These are phyloP conservation scores for Colaptes auratus DNA, from an alignment of 2,113 vertebrate genomes.

Conservation along the genomic window DNA sequence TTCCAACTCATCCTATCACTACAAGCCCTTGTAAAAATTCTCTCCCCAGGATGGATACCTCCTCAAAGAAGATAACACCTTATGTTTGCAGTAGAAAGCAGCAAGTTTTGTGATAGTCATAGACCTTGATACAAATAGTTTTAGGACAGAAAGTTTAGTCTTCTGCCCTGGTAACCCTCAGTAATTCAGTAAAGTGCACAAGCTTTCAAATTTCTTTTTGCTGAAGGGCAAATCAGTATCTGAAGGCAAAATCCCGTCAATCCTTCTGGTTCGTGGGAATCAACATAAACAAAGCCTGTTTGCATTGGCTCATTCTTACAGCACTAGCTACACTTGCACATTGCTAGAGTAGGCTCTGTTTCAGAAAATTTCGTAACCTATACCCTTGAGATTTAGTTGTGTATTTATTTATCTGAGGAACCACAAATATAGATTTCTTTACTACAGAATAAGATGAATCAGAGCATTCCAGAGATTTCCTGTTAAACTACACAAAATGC, in stretches of 20 bases:
- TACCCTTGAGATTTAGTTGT: not conserved
- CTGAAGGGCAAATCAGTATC: not conserved
- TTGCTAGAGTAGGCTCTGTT: not conserved
- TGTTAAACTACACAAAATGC: not conserved
- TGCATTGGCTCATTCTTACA: not conserved
- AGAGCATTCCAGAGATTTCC: not conserved
- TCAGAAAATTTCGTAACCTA: not conserved
- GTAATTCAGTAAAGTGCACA: not conserved
- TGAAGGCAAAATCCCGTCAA: not conserved
- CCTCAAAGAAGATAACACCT: too few relatives aligned
- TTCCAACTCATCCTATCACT: too few relatives aligned
- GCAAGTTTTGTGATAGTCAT: not conserved
- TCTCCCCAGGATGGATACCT: too few relatives aligned
- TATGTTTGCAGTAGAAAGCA: not conserved
- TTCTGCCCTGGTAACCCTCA: not conserved
- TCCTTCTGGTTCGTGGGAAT: not conserved
- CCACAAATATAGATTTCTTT: not conserved
- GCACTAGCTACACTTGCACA: not conserved
- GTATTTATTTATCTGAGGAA: not conserved
- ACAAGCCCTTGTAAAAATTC: too few relatives aligned
- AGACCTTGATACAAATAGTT: not conserved
- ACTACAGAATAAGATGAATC: not conserved
- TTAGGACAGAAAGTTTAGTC: not conserved
- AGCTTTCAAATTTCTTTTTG: not conserved
- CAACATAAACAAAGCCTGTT: not conserved